Base-by-base conservation (phyloP, 2,888 invertebrate species). In the Dasypogon diadema region DNA sequence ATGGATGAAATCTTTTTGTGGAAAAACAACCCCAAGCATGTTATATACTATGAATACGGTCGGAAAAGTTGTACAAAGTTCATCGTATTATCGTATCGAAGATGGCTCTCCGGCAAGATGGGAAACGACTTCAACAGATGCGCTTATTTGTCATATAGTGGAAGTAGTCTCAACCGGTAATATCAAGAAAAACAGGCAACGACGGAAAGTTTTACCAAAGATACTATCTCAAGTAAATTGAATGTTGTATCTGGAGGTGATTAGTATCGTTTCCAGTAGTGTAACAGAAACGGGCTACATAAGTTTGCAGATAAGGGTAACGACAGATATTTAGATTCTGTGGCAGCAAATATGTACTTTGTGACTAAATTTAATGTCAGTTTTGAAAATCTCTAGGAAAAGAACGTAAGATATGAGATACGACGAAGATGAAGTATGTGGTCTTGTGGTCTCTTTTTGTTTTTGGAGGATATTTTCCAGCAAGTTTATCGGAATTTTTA, bases 1-100 rank as follows among this genome's bases (percentile, higher is more conserved):
- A 78, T 80, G 81, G 80, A 78, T 46, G 60, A 77, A 80, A 80
- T 82, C 81, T 82, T 82, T 81, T 82, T 79, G 81, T 80, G 80
- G 78, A 76, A 76, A 78, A 77, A 73, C 75, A 76, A 77, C 77
- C 79, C 51, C 72, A 30, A 48, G 56, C 72, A 68, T 16, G 51
- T 68, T 46, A 68, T 68, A 46, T 51, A 51, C 8, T n/a, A 68
- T 68, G 68, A 68, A 68, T 68, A 68, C 48, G 46, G 48, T 68
- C 24, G 48, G 68, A 16, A 68, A 68, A 68, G 68, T 68, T 68
- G 68, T 26, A 68, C 48, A 68, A 68, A 68, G 51, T 68, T 68
- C 68, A 68, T 68, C 68, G 46, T 68, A 46, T 51, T 68, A 68
- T 68, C 68, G 68, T 24, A 68, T 68, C 51, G 51, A 68, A 68